Evolutionary conservation across 2,797 vertebrate genomes (phyloP).

Genomic region (Megalops cyprinoides): DNA sequence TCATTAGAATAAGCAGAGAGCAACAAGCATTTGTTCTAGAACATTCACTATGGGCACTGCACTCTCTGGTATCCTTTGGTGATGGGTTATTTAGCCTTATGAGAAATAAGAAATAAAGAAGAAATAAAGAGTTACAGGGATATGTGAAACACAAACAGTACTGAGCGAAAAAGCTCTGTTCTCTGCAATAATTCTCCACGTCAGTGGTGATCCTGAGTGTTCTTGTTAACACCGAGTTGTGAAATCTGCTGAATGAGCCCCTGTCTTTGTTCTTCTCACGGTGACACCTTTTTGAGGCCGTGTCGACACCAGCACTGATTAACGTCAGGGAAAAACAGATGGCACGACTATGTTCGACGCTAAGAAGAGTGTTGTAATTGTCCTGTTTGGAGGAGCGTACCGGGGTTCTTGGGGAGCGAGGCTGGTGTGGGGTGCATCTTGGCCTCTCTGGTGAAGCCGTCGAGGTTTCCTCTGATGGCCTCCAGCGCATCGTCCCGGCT

Average conservation of each 20-base stretch:
- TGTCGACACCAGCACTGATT: not conserved
- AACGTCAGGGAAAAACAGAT: constrained; percentile 18
- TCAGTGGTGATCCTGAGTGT: not conserved
- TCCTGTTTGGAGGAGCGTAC: constrained; percentile 63
- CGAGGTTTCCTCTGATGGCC: constrained; percentile 97
- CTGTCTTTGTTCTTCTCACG: not conserved
- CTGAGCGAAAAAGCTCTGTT: not conserved
- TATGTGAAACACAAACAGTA: not conserved
- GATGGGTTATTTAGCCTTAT: not conserved
- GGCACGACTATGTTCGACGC: not conserved
- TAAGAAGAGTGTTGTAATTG: not conserved
- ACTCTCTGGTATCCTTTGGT: not conserved
- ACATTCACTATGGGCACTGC: not conserved
- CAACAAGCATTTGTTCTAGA: not conserved
- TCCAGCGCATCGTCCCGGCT: constrained; percentile 96
- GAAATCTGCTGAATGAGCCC: not conserved
- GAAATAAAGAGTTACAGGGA: not conserved
- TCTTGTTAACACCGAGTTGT: not conserved
- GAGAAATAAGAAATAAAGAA: not conserved
- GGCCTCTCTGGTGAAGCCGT: constrained; percentile 98
- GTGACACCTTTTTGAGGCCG: not conserved
- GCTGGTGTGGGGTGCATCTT: constrained; percentile 95
- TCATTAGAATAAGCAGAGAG: not conserved
- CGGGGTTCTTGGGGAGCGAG: constrained; percentile 90
- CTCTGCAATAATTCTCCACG: not conserved